These are phyloP conservation scores for Drosophila melanica DNA, from an alignment of 1,140 invertebrate species.

Conservation along the genomic window DNA sequence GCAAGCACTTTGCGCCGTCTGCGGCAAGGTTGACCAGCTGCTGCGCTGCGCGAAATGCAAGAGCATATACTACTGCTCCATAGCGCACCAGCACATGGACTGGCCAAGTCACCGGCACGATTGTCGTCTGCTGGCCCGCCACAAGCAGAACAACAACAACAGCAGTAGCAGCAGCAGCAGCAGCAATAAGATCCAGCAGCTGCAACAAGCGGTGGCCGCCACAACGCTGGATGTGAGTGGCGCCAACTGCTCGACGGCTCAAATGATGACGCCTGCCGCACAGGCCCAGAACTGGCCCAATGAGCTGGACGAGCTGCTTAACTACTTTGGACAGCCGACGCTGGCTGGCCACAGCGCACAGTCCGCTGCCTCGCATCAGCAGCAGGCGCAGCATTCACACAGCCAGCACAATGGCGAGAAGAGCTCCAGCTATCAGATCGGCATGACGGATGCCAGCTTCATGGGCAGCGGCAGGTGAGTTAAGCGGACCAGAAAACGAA, in stretches of 20 bases:
- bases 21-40: conserved; percentile 88
- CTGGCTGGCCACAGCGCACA: background rate
- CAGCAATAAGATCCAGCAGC: conserved; percentile 59
- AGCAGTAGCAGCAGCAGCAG: background rate
- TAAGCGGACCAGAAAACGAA: background rate
- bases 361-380: conserved; percentile 22
- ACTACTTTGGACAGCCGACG: conserved; percentile 52
- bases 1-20: conserved; percentile 86
- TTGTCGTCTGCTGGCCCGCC: conserved; percentile 79
- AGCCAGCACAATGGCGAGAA: conserved; percentile 62
- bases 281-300: conserved; percentile 65
- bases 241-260: conserved; percentile 68
- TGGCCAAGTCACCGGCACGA: conserved; percentile 90
- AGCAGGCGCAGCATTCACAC: conserved; percentile 28
- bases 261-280: conserved; percentile 71
- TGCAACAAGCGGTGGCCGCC: conserved; percentile 71
- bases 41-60: conserved; percentile 90
- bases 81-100: conserved; percentile 90
- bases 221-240: conserved; percentile 62
- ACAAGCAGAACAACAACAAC: conserved; percentile 62
- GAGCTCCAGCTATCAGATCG: conserved; percentile 76
- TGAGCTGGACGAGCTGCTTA: conserved; percentile 60
- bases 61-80: conserved; percentile 90
- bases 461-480: conserved; percentile 76
- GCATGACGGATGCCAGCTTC: conserved; percentile 66